Percentiles rank a stretch among this genome's conserved stretches.
These are phyloP conservation scores for Tyrannus savana DNA, from an alignment of 2,113 vertebrate species.

Conservation along the genomic window DNA sequence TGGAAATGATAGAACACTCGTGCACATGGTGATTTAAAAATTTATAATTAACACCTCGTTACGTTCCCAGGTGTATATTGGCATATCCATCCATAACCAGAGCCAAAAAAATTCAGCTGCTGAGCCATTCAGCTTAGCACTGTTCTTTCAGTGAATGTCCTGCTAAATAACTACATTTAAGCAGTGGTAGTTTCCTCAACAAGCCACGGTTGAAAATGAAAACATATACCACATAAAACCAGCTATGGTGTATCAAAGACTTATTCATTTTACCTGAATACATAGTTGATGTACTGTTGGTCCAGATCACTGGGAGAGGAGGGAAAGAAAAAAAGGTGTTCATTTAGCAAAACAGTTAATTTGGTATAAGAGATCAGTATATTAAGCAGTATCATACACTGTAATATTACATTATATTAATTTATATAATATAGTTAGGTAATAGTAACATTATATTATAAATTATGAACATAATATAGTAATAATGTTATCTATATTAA, in stretches of 20 bases:
- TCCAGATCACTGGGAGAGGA: constrained; percentile 84
- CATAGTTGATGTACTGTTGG: constrained; percentile 93
- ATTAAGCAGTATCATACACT: not conserved
- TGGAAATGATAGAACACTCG: not conserved
- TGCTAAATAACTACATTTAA: not conserved
- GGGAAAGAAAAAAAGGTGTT: not conserved
- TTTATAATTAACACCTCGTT: constrained; percentile 18
- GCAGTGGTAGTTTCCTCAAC: not conserved
- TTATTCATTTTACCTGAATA: constrained; percentile 88
- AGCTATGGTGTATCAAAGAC: not conserved
- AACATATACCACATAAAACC: not conserved
- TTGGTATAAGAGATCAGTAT: not conserved
- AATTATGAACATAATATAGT: not conserved
- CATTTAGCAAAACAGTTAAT: not conserved
- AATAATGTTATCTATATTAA: not conserved
- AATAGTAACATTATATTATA: not conserved
- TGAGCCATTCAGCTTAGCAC: not conserved
- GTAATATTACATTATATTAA: not conserved
- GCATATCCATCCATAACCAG: not conserved
- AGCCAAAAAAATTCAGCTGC: not conserved
- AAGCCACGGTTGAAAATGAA: not conserved
- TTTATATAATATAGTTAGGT: not conserved
- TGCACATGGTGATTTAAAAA: not conserved
- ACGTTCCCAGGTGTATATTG: constrained; percentile 27
- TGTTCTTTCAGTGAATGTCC: not conserved